Base-by-base conservation (phyloP, 2,113 vertebrate genomes). In the Enhydra lutris region DNA sequence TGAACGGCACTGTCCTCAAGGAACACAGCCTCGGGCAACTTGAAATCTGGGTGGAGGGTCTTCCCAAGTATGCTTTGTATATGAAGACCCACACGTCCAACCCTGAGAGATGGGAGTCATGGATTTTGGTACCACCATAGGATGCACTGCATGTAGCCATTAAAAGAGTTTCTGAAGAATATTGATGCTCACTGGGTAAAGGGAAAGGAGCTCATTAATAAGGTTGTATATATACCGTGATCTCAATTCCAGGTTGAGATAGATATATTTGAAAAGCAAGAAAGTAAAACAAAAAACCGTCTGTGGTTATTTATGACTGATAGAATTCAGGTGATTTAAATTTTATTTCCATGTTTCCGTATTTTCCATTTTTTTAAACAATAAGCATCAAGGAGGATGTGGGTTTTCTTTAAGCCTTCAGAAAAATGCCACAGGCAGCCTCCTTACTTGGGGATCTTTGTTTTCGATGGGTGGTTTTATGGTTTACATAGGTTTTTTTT, bases 401-500 rank as follows among this genome's bases (percentile, higher is more conserved):
- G 42, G 50, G 29, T 7, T 26, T 65, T 31, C 59, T 73, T 42
- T 15, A 69, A 78, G 29, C 12, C 34, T 97, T 87, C 45, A 93
- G 82, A 78, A 50, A 89, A 18, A 88, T 86, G 31, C 3, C n/a
- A 63, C 4, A 20, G 26, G 47, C 63, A 59, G 36, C 42, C 45
- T 65, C 61, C 45, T 90, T 87, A 61, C 31, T n/a, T 47, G 24
- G 50, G 15, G 11, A 83, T 89, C 59, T 95, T 65, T 90, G 42
- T 45, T 93, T 91, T 81, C 20, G 34, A 83, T 91, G 36, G 39
- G 15, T 67, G 5, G 55, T 36, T 96, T 87, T 59, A 89, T 85
- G 57, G 26, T 92, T 95, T 95, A 55, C n/a, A 39, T 79, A 73
- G 31, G 85, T 45, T 89, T 79, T 79, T 73, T 95, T 61, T 89